These are phyloP conservation scores for Geodia barretti DNA, from an alignment of 37 sponge, comb jelly and placozoan species.

Conservation along the genomic window DNA sequence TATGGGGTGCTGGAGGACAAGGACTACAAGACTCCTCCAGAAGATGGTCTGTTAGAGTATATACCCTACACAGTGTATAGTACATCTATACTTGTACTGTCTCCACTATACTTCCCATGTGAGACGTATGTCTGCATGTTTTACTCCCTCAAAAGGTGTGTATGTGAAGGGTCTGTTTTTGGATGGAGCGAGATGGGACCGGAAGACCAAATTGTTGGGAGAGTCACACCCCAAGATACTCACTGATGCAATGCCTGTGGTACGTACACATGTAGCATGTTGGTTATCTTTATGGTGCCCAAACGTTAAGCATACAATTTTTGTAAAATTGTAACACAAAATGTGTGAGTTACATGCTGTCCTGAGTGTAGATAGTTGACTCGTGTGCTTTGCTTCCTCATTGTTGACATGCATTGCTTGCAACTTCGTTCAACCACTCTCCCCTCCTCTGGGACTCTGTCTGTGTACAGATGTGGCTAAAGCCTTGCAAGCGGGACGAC, in stretches of 20 bases:
- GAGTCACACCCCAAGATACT: conserved; percentile 97
- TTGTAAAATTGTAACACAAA: too few species aligned
- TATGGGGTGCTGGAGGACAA: conserved; percentile 94
- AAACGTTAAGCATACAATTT: too few species aligned
- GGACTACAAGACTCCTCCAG: conserved; percentile 83
- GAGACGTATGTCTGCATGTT: not conserved
- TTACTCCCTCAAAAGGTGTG: conserved; percentile 60
- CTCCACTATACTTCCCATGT: not conserved
- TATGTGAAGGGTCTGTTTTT: conserved; percentile 95
- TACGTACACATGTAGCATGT: conserved; percentile 36
- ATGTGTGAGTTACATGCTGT: too few species aligned
- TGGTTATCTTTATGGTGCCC: too few species aligned
- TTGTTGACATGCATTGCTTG: too few species aligned
- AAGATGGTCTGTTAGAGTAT: conserved; percentile 81
- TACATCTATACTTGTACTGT: not conserved
- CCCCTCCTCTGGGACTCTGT: not conserved
- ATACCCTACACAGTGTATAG: not conserved
- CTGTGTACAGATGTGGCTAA: conserved; percentile 86
- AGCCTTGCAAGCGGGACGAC: conserved; percentile 91
- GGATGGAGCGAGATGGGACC: conserved; percentile 97
- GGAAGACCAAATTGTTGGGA: conserved; percentile 84
- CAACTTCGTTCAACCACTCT: not conserved
- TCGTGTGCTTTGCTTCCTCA: too few species aligned
- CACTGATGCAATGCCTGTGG: conserved; percentile 97
- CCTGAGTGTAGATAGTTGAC: too few species aligned